Evolutionary conservation across 2,888 invertebrate species (phyloP), one percentile per base, ranked within the genome.

Genomic region (Belgica antarctica): DNA sequence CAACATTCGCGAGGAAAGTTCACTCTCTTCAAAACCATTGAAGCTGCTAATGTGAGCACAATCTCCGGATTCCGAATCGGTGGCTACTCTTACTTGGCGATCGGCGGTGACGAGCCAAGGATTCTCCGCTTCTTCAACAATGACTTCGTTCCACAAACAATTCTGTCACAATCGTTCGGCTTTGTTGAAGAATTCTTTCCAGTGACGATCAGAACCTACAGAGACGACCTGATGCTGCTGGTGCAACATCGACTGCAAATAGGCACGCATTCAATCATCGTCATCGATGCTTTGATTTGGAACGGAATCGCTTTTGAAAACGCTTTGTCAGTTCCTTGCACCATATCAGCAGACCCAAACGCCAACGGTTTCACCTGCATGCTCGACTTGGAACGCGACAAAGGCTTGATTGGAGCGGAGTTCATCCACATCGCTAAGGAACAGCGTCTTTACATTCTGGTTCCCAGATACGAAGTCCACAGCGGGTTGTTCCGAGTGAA

Each of bases 211-310:
- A 75, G 77, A 70, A 80, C 77, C 0, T 80, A 80, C 72, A 77
- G 80, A 0, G 80, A 81, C 73, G 81, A 81, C 73, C 72, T 81
- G 12, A 73, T 81, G 62, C 72, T 81, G 10, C 73, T 81, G 0
- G 77, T 81, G n/a, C 81, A 81, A 72, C 80, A 81, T 73, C 76
- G 76, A 2, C 77, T 81, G 0, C 73, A 74, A 57, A 80, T 79
- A 59, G 73, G 76, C 24, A 77, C 78, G 0, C 81, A 81, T 71
- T 73, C 73, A 0, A 22, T 80, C 4, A 72, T 75, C 0, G 77
- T 77, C 2, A 70, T 81, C 24, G 80, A 81, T 70, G 76, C 78
- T 28, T 75, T 81, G 0, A 76, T 80, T 7, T 81, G 81, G 81
- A 76, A 80, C 72, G 81, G 81, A 0, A 76, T 78, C 15, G 75